Percentiles rank a stretch among this genome's conserved stretches.
Evolutionary conservation across 35 echinoderm and acorn worm species (phyloP).

Genomic region (Ptychodera flava): DNA sequence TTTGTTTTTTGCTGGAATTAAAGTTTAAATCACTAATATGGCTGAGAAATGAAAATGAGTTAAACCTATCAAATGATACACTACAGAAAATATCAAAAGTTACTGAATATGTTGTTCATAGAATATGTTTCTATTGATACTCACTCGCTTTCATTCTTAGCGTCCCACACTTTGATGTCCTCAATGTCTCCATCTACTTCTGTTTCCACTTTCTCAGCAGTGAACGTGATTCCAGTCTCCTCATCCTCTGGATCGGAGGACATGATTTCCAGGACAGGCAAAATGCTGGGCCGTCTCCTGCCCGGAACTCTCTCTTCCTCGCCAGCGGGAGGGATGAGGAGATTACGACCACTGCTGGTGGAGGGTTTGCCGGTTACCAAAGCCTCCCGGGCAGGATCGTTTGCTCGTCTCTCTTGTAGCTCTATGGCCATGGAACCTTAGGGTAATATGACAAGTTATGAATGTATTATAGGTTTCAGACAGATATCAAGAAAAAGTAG

Average conservation of each 20-base stretch:
- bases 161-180: background rate
- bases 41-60: too few species aligned
- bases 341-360: background rate
- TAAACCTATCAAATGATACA: too few species aligned
- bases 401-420: conserved; percentile 59
- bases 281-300: conserved; percentile 69
- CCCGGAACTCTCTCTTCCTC: conserved; percentile 4
- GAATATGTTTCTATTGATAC: background rate
- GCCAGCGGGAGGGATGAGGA: conserved; percentile 1
- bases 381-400: conserved; percentile 24
- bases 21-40: too few species aligned
- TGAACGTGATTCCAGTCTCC: conserved; percentile 57
- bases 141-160: background rate
- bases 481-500: too few species aligned
- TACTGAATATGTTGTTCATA: background rate
- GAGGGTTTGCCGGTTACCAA: background rate
- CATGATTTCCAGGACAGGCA: conserved; percentile 94
- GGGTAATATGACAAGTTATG: too few species aligned
- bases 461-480: too few species aligned
- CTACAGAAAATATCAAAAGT: too few species aligned
- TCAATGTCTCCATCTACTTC: conserved; percentile 56
- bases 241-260: conserved; percentile 91
- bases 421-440: conserved; percentile 75
- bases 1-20: too few species aligned
- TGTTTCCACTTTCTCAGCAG: conserved; percentile 91